Evolutionary conservation across 1,140 invertebrate species (phyloP), one percentile per base, ranked within the genome.

Genomic region (Orussus abietinus): DNA sequence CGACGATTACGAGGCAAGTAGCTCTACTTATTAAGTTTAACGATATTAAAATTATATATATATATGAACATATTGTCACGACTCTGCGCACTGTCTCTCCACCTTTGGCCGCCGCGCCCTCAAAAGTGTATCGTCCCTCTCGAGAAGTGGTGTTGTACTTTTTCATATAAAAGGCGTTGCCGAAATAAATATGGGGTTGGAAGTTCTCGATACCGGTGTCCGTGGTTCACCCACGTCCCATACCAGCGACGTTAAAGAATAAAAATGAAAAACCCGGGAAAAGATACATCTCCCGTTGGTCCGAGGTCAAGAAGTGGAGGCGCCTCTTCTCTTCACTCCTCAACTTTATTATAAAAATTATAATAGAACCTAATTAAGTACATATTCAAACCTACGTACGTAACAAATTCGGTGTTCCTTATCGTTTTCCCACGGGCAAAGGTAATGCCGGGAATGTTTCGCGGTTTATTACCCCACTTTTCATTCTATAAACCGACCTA

Each of bases 361-460:
- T 62, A 62, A 59, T 47, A 57, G 49, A 57, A 40, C 50, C 51
- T 62, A 61, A 25, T 64, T 64, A 64, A 64, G 59, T 64, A 62
- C 62, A 62, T 60, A 62, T 59, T 47, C 44, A 62, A 62, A 52
- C 47, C 56, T 59, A 58, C 50, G 34, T 62, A 55, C 42, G 53
- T 42, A 43, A 57, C 48, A 47, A 35, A 53, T 57, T n/a, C n/a
- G n/a, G n/a, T n/a, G n/a, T 76, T 94, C 94, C 77, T 93, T 94
- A 80, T 94, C 22, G n/a, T 95, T 80, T 94, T 86, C 73, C 94
- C 90, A 69, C 91, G 94, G 77, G 94, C 92, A 57, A 95, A 91
- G 79, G 94, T 94, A 72, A 94, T 94, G 64, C 90, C 88, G 84
- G 74, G 28, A n/a, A n/a, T n/a, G n/a, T n/a, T n/a, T n/a, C n/a